Evolutionary conservation across 2,113 vertebrate species (phyloP).

Genomic region (Lynx canadensis): DNA sequence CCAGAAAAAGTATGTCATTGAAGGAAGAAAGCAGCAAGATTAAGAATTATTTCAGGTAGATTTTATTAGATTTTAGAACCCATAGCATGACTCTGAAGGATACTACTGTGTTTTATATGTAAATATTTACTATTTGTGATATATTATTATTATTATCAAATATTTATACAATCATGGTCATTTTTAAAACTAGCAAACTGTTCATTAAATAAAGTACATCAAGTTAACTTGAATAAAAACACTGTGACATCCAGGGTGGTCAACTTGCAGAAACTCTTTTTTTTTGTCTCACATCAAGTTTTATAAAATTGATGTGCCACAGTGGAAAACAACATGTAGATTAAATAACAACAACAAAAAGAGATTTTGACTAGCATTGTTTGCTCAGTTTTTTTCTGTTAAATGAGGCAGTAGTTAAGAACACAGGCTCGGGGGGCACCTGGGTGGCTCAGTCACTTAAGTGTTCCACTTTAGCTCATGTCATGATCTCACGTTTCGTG

Average conservation of each 20-base stretch:
- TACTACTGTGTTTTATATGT: constrained; percentile 73
- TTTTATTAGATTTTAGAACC: constrained; percentile 82
- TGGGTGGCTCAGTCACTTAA: too few relatives aligned
- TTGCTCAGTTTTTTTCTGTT: background rate
- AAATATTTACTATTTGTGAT: constrained; percentile 75
- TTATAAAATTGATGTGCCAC: constrained; percentile 44
- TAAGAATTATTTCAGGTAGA: constrained; percentile 60
- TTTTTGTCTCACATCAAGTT: constrained; percentile 64
- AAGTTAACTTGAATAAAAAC: constrained; percentile 67
- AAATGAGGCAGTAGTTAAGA: background rate
- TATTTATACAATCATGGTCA: constrained; percentile 81
- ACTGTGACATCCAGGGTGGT: constrained; percentile 48
- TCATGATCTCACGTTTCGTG: too few relatives aligned
- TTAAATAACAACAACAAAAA: background rate
- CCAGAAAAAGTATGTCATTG: background rate
- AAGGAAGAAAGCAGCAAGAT: constrained; percentile 65
- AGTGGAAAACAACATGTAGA: background rate
- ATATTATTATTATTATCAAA: constrained; percentile 75
- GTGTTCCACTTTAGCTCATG: too few relatives aligned
- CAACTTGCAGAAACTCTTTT: constrained; percentile 47
- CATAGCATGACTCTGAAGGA: constrained; percentile 79
- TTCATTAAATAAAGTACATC: constrained; percentile 62
- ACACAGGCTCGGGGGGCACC: background rate
- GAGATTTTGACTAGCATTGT: background rate
- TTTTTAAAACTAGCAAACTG: constrained; percentile 81